Percentiles rank a stretch among this genome's conserved stretches.
Conservation (phyloP, 2,797 vertebrate genomes). For the Sus cebifrons region DNA sequence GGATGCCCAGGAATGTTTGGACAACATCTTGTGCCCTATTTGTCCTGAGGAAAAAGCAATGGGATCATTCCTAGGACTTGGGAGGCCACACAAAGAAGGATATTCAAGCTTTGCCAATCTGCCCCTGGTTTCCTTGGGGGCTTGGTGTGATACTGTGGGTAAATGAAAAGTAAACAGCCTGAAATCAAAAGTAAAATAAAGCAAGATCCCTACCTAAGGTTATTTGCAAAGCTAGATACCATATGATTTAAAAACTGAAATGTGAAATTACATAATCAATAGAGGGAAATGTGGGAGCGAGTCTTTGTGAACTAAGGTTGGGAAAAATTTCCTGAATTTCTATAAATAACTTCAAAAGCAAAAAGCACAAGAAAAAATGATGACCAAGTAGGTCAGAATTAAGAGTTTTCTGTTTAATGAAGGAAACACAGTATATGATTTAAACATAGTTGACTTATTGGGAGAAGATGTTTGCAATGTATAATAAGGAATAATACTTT, state of each 20-base stretch:
- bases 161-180: not conserved
- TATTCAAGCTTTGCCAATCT: not conserved
- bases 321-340: not conserved
- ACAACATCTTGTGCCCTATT: rapidly evolving
- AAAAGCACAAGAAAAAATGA: not conserved
- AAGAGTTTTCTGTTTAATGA: slow-evolving; percentile 43
- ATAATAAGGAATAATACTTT: not conserved
- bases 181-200: slow-evolving; percentile 16
- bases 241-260: not conserved
- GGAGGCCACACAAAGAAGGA: rapidly evolving
- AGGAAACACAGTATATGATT: not conserved
- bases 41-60: no score
- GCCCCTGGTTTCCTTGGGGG: not conserved
- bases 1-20: rapidly evolving
- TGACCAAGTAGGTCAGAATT: slow-evolving; percentile 33
- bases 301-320: not conserved
- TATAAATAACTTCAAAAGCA: slow-evolving; percentile 73
- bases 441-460: not conserved
- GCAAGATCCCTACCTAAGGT: not conserved
- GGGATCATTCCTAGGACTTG: rapidly evolving
- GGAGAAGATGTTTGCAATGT: not conserved
- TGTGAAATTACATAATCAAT: slow-evolving; percentile 61
- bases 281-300: not conserved
- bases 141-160: not conserved
- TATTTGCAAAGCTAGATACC: not conserved